Conservation (phyloP, 2,113 vertebrate genomes). For the Xyrauchen texanus region DNA sequence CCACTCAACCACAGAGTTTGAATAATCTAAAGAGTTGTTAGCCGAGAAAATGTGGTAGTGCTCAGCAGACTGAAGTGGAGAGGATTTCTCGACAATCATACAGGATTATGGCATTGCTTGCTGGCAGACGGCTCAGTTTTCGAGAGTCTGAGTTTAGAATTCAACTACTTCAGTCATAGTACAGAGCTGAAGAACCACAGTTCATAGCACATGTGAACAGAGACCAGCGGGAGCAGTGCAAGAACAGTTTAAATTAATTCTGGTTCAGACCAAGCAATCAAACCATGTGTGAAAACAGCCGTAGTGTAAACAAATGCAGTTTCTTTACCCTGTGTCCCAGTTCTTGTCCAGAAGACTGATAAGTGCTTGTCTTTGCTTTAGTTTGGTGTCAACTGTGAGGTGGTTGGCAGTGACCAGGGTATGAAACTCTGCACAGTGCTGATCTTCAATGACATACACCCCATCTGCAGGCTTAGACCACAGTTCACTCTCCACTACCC, state of each 20-base stretch:
- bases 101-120: constrained; percentile 31
- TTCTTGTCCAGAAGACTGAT: constrained; percentile 71
- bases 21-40: constrained; percentile 8
- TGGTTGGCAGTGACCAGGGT: constrained; percentile 66
- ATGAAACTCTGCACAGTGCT: constrained; percentile 73
- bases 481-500: constrained; percentile 63
- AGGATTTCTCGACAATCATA: constrained; percentile 29
- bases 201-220: no score
- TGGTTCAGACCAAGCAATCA: no score
- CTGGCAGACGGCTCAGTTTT: constrained; percentile 9
- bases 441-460: constrained; percentile 69
- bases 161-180: not conserved
- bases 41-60: not conserved
- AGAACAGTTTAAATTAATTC: no score
- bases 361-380: constrained; percentile 69
- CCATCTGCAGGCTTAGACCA: constrained; percentile 59
- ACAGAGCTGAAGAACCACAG: not conserved
- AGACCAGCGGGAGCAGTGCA: no score
- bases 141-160: not conserved
- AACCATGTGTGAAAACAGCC: not conserved
- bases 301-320: not conserved
- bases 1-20: not conserved
- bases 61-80: constrained; percentile 13
- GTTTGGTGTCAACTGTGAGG: constrained; percentile 59
- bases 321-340: constrained; percentile 76